A percentile compares a stretch with the other conserved stretches of the same genome.
Evolutionary conservation across 1,140 invertebrate genomes (phyloP).

Genomic region (Cardiocondyla obscurior): DNA sequence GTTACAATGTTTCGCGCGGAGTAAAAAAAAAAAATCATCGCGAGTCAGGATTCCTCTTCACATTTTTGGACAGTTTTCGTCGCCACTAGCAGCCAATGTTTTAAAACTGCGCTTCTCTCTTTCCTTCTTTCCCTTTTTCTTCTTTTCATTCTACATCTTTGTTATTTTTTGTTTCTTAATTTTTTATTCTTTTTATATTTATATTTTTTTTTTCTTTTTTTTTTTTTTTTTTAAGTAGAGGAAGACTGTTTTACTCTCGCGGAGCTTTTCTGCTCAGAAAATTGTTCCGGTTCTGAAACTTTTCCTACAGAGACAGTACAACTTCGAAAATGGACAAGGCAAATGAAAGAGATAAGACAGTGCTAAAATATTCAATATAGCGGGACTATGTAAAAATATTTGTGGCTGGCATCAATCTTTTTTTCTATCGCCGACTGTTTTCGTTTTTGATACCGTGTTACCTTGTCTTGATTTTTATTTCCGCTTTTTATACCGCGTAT

Average conservation of each 20-base stretch:
- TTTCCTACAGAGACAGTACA: not conserved
- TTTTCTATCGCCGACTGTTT: not conserved
- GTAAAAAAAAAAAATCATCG: not conserved
- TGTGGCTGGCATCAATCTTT: not conserved
- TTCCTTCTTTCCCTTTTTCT: not conserved
- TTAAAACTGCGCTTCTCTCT: slow-evolving; percentile 11
- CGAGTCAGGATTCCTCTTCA: slow-evolving; percentile 1
- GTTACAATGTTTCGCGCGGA: no score
- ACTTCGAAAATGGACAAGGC: not conserved
- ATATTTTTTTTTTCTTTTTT: no score
- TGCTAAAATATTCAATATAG: slow-evolving; percentile 26
- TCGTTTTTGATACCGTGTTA: not conserved
- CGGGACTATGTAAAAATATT: not conserved
- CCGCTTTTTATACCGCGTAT: not conserved
- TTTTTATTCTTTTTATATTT: no score
- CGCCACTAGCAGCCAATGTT: not conserved
- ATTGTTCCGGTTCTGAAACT: slow-evolving; percentile 40
- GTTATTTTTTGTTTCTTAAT: slow-evolving; percentile 11
- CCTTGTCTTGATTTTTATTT: not conserved
- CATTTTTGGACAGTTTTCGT: slow-evolving; percentile 13
- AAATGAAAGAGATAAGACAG: slow-evolving; percentile 17
- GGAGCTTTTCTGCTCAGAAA: slow-evolving; percentile 1
- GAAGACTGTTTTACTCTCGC: slow-evolving; percentile 2
- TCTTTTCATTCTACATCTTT: not conserved
- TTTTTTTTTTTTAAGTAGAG: no score